These are phyloP conservation scores for Aphaenogaster ashmeadi DNA, from an alignment of 1,140 invertebrate genomes.

Conservation along the genomic window DNA sequence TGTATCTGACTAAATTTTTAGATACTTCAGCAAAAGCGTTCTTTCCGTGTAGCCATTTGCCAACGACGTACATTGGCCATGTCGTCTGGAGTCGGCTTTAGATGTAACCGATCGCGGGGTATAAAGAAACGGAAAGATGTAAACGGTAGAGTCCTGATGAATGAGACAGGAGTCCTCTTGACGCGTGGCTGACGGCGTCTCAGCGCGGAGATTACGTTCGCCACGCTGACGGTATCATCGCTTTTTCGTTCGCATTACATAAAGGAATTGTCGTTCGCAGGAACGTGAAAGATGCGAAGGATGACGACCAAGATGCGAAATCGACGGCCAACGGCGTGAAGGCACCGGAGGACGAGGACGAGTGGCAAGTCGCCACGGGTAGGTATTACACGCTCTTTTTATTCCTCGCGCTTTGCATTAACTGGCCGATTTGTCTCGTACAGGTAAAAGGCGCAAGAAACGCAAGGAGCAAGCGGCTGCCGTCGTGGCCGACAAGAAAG, in stretches of 20 bases:
- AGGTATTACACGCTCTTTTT: slow-evolving; percentile 57
- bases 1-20: too few relatives aligned
- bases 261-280: slow-evolving; percentile 23
- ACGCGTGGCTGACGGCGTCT: neutral
- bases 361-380: slow-evolving; percentile 83
- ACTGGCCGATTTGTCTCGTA: slow-evolving; percentile 69
- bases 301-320: neutral
- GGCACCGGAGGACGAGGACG: slow-evolving; percentile 65
- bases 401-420: slow-evolving; percentile 41
- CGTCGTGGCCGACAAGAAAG: slow-evolving; percentile 72
- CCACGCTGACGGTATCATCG: neutral
- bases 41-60: too few relatives aligned
- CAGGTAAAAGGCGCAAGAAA: slow-evolving; percentile 83
- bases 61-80: too few relatives aligned
- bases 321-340: slow-evolving; percentile 36
- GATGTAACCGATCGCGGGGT: neutral
- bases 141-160: neutral
- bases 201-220: neutral
- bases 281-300: neutral
- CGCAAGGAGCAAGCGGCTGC: slow-evolving; percentile 70
- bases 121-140: slow-evolving; percentile 27
- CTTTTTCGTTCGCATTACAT: neutral
- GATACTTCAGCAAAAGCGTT: too few relatives aligned
- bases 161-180: neutral
- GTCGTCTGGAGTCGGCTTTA: neutral